Conservation (phyloP, 2,113 vertebrate genomes). For the Chloropsis cyanopogon region DNA sequence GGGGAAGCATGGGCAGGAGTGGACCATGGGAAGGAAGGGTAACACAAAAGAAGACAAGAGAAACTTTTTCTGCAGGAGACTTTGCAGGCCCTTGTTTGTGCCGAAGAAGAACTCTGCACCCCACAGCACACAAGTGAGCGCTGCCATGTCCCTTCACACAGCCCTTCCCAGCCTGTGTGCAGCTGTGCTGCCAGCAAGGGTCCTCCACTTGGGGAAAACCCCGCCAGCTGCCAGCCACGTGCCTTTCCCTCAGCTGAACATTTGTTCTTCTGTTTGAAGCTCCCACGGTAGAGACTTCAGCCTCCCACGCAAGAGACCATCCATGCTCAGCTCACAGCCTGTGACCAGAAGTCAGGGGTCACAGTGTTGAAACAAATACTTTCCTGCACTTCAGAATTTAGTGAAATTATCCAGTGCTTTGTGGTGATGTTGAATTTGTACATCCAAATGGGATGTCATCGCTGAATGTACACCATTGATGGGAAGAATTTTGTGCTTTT, state of each 20-base stretch:
- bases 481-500: not conserved
- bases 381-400: not conserved
- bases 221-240: accelerated
- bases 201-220: not conserved
- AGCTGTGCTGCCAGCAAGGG: not conserved
- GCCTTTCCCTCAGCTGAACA: accelerated
- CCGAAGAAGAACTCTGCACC: not conserved
- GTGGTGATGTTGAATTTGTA: not conserved
- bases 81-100: not conserved
- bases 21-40: not conserved
- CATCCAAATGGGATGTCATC: not conserved
- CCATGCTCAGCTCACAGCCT: not conserved
- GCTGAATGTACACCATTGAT: not conserved
- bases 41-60: not conserved
- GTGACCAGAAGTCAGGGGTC: not conserved
- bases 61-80: not conserved
- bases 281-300: not conserved
- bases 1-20: not conserved
- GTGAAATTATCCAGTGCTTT: not conserved
- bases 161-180: not conserved
- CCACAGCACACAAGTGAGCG: not conserved
- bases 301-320: not conserved
- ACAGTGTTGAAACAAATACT: not conserved
- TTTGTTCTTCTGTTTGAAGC: not conserved
- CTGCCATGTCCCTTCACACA: not conserved